phyloP scores from a whole-genome alignment of 2,888 invertebrate genomes.

The Gnatocerus cornutus region DNA sequence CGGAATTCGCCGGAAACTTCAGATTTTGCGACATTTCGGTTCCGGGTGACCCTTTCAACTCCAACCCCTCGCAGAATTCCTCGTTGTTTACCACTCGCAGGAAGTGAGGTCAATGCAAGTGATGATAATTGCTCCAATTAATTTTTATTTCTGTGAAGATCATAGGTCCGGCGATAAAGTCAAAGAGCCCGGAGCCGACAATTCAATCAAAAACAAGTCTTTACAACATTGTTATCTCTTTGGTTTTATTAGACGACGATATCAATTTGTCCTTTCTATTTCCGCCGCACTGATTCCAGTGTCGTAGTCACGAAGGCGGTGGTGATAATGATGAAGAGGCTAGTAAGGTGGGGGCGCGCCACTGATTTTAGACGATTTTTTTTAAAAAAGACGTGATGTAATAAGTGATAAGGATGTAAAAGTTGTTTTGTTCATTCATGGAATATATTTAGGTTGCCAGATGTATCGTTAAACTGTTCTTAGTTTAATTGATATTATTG shows the following conservation, averaged over 20 bases:
- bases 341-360: too few relatives aligned
- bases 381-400: slow-evolving; percentile 22
- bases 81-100: slow-evolving; percentile 32
- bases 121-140: slow-evolving; percentile 45
- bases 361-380: background rate
- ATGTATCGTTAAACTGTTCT: slow-evolving; percentile 43
- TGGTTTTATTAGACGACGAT: slow-evolving; percentile 27
- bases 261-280: slow-evolving; percentile 32
- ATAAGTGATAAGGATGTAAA: slow-evolving; percentile 11
- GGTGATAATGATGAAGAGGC: too few relatives aligned
- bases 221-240: slow-evolving; percentile 20
- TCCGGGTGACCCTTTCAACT: too few relatives aligned
- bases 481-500: slow-evolving; percentile 41
- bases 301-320: slow-evolving; percentile 4
- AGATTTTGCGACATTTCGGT: too few relatives aligned
- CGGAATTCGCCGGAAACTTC: too few relatives aligned
- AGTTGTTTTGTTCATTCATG: slow-evolving; percentile 32
- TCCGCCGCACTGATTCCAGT: slow-evolving; percentile 25
- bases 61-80: slow-evolving; percentile 14
- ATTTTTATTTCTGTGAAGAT: slow-evolving; percentile 39
- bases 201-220: slow-evolving; percentile 42
- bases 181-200: slow-evolving; percentile 25
- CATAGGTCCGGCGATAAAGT: slow-evolving; percentile 40
- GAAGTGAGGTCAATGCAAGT: slow-evolving; percentile 49
- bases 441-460: slow-evolving; percentile 33